phyloP scores from a whole-genome alignment of 2,888 invertebrate genomes.

The Lutraria lutraria region DNA sequence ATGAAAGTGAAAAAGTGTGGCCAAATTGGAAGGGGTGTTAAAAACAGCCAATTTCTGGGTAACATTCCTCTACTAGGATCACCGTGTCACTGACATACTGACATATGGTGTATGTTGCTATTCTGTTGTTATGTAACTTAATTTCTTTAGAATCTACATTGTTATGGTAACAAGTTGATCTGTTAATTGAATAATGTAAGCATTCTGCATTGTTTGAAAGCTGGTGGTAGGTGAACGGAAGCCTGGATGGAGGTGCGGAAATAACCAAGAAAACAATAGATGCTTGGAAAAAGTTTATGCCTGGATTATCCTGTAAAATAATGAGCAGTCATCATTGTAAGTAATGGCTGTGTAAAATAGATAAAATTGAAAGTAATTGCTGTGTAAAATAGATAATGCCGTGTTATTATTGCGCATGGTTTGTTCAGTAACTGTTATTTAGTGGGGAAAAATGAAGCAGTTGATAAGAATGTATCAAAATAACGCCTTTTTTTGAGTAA shows the following conservation, averaged over 20 bases:
- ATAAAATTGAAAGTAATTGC: conserved; percentile 6
- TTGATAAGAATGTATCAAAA: too few species aligned
- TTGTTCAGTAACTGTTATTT: neutral
- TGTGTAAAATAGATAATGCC: conserved; percentile 16
- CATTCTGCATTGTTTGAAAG: neutral
- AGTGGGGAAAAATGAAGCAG: too few species aligned
- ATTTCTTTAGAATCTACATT: conserved; percentile 4
- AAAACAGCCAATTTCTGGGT: neutral
- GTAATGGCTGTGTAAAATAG: neutral
- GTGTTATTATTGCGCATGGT: conserved; percentile 3
- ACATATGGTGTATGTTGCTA: neutral
- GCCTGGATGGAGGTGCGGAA: neutral
- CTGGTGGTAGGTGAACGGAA: conserved; percentile 1
- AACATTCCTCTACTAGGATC: neutral
- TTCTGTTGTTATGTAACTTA: conserved; percentile 13
- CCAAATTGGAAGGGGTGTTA: too few species aligned
- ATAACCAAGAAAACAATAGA: neutral
- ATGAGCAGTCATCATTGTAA: neutral
- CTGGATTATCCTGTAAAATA: conserved; percentile 19
- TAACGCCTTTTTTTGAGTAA: too few species aligned
- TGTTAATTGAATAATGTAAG: conserved; percentile 23
- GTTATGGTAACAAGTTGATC: conserved; percentile 23
- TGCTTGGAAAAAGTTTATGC: neutral
- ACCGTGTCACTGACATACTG: conserved; percentile 6
- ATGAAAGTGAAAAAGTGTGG: neutral